Base-by-base conservation (phyloP, 2,113 vertebrate genomes). In the Podiceps cristatus region DNA sequence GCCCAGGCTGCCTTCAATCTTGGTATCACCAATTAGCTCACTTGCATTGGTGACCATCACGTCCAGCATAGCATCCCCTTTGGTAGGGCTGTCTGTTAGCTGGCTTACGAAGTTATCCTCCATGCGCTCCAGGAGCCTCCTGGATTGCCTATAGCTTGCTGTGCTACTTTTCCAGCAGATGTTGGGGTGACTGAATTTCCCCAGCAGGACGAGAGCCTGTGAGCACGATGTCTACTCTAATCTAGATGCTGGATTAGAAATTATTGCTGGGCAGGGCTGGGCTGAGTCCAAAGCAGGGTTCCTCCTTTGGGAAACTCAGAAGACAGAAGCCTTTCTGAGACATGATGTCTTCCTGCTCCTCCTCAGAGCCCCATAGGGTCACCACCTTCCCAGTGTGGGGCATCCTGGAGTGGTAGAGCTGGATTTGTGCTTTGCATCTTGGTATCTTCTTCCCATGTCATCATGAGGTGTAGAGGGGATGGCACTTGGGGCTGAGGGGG, bases 231-330 rank as follows among this genome's bases (percentile, higher is more conserved):
- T 11, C 42, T 42, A 11, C 42, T 42, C 42, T 42, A 14, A 42
- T 42, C 42, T 12, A 42, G 42, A 35, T 95, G 55, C 29, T 95
- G 91, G 93, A 78, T 96, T 97, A 97, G 91, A 96, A 96, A 76
- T 95, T 90, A 79, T 87, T 67, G 9, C 69, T 95, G 62, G 91
- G 85, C 37, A 47, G 49, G 28, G 44, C 63, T 91, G 79, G 75
- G 50, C 37, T 71, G 82, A 77, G 85, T 79, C 76, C 2, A 16
- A 58, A 80, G 45, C 24, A 53, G 69, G 20, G 40, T 22, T 96
- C 47, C 33, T 82, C 45, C 66, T 92, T 64, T 0, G 3, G 79
- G 66, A 66, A 64, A 40, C 22, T 67, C 3, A 6, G 64, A 62
- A 89, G 69, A 68, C n/a, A 77, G 59, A 76, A 95, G 5, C 5